These are phyloP conservation scores for Pocillopora grandis DNA, from an alignment of 92 coral and sea anemone species.

Conservation along the genomic window DNA sequence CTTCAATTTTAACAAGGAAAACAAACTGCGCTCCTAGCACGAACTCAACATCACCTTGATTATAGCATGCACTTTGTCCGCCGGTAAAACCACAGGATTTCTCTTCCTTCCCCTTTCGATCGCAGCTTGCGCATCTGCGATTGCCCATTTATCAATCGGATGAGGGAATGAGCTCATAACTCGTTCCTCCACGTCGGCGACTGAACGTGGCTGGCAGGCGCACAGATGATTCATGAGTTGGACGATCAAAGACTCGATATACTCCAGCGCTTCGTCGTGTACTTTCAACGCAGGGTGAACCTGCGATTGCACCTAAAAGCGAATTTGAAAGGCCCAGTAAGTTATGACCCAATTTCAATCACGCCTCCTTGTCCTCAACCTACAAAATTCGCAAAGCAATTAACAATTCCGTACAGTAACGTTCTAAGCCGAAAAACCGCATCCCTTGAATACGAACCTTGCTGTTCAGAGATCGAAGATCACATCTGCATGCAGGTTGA, in stretches of 20 bases:
- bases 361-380: constrained; percentile 47
- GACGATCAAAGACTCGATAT: constrained; percentile 90
- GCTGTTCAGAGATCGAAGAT: not conserved
- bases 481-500: not conserved
- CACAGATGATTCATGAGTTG: constrained; percentile 85
- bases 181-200: constrained; percentile 89
- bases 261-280: constrained; percentile 91
- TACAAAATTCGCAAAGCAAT: constrained; percentile 25
- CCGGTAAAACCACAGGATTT: constrained; percentile 85
- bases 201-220: constrained; percentile 85
- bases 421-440: not conserved
- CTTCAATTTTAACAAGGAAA: constrained; percentile 10
- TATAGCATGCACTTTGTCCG: constrained; percentile 91
- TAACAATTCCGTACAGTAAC: constrained; percentile 9
- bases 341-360: not conserved
- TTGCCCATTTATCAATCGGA: constrained; percentile 98
- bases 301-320: constrained; percentile 86
- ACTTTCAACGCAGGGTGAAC: constrained; percentile 89
- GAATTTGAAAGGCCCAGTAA: constrained; percentile 27
- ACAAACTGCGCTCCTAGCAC: constrained; percentile 7
- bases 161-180: constrained; percentile 90
- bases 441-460: not conserved
- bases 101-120: constrained; percentile 89
- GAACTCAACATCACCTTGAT: constrained; percentile 44
- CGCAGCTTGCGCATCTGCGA: constrained; percentile 89